A percentile compares a stretch with the other conserved stretches of the same genome.
Evolutionary conservation across 2,797 vertebrate genomes (phyloP).

Genomic region (Crenuchus spilurus): DNA sequence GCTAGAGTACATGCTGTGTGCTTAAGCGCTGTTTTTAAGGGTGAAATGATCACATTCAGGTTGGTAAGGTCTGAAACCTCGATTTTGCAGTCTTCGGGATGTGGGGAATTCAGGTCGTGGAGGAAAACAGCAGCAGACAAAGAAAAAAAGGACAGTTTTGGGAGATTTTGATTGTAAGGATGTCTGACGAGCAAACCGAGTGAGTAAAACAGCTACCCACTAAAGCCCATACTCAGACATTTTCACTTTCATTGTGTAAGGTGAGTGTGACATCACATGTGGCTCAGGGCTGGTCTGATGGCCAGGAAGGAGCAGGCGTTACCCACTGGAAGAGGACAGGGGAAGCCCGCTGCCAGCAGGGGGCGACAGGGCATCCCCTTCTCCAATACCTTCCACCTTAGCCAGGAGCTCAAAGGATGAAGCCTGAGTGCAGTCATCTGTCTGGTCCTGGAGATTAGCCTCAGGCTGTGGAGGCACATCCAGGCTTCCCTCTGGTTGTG

Average conservation of each 20-base stretch:
- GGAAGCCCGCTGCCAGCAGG: not conserved
- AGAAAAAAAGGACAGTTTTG: constrained; percentile 4
- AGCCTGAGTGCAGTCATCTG: not conserved
- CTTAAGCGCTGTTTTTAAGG: constrained; percentile 46
- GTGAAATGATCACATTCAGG: constrained; percentile 52
- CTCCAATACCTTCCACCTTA: not conserved
- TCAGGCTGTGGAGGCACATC: constrained; percentile 22
- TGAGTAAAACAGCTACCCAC: constrained; percentile 16
- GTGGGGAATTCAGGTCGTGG: constrained; percentile 21
- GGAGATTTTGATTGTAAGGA: constrained; percentile 32
- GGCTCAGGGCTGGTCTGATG: constrained; percentile 20
- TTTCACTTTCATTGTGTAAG: constrained; percentile 18
- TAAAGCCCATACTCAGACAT: constrained; percentile 8
- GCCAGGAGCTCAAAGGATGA: constrained; percentile 1
- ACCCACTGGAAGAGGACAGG: constrained; percentile 32
- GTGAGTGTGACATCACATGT: constrained; percentile 35
- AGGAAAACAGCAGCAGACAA: constrained; percentile 25
- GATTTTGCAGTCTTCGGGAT: constrained; percentile 1
- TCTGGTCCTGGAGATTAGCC: constrained; percentile 13
- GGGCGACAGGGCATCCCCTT: not conserved
- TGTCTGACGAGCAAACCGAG: constrained; percentile 5
- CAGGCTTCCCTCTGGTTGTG: constrained; percentile 46
- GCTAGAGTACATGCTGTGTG: constrained; percentile 57
- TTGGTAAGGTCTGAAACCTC: constrained; percentile 32
- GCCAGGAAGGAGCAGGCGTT: not conserved